Evolutionary conservation across 2,113 vertebrate species (phyloP).

Genomic region (Oophaga pumilio): DNA sequence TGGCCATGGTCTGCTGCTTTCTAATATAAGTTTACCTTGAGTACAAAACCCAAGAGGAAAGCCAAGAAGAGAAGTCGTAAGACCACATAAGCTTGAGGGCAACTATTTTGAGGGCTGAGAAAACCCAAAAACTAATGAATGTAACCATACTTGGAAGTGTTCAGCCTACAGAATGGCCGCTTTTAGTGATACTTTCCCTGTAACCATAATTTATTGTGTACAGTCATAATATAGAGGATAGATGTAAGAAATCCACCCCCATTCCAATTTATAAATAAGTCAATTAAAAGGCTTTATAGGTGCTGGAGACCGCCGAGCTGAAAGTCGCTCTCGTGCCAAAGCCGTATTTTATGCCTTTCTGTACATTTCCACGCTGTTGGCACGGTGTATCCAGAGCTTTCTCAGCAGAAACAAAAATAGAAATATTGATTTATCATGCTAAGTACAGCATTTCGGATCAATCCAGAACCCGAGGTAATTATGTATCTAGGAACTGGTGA

Average conservation of each 20-base stretch:
- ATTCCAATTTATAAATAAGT: not conserved
- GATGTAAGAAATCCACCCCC: not conserved
- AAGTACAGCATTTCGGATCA: constrained; percentile 62
- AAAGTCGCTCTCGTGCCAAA: not conserved
- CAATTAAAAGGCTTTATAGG: not conserved
- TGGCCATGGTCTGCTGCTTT: not conserved
- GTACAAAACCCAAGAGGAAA: not conserved
- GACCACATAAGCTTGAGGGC: not conserved
- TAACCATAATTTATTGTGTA: not conserved
- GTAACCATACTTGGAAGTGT: not conserved
- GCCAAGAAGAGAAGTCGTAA: not conserved
- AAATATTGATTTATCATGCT: constrained; percentile 60
- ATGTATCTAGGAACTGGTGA: constrained; percentile 57
- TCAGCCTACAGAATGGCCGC: not conserved
- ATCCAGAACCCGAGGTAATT: constrained; percentile 56
- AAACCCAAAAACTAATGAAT: not conserved
- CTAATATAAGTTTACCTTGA: not conserved
- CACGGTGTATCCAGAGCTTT: constrained; percentile 60
- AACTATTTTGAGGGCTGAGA: not conserved
- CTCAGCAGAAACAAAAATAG: constrained; percentile 64
- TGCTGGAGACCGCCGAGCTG: not conserved
- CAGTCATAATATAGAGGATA: not conserved
- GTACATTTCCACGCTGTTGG: constrained; percentile 36
- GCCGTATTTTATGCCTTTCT: constrained; percentile 17
- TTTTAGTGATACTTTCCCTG: not conserved